These are phyloP conservation scores for Epiblema foenella DNA, from an alignment of 2,888 invertebrate genomes.

Conservation along the genomic window DNA sequence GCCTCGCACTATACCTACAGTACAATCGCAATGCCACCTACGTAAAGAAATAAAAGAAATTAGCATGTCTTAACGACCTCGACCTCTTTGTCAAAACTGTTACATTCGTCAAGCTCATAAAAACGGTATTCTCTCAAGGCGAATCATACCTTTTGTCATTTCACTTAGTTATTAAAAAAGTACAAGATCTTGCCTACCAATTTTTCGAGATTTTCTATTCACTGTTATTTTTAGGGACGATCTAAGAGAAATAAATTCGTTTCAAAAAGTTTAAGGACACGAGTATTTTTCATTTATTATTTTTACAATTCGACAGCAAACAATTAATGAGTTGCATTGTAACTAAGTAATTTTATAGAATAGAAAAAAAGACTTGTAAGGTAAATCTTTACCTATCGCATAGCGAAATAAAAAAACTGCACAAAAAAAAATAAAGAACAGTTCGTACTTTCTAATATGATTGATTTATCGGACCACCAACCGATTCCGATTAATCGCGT, in stretches of 20 bases:
- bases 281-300: background rate
- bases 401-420: constrained; percentile 11
- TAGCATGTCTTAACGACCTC: constrained; percentile 30
- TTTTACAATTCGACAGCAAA: background rate
- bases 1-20: background rate
- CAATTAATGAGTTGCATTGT: background rate
- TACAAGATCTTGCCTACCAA: too few relatives aligned
- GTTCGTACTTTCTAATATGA: constrained; percentile 39
- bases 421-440: constrained; percentile 16
- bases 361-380: background rate
- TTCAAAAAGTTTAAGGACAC: too few relatives aligned
- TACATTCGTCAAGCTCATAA: constrained; percentile 15
- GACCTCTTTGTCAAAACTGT: constrained; percentile 14
- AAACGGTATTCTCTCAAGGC: too few relatives aligned
- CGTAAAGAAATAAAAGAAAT: constrained; percentile 35
- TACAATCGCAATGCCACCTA: constrained; percentile 25
- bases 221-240: too few relatives aligned
- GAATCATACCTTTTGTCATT: too few relatives aligned
- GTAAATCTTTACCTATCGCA: background rate
- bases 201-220: too few relatives aligned
- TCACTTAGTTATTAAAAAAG: too few relatives aligned
- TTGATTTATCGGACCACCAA: constrained; percentile 42
- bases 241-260: too few relatives aligned
- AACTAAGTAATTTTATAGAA: background rate
- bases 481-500: constrained; percentile 39